Evolutionary conservation across 2,113 vertebrate species (phyloP), one percentile per base, ranked within the genome.

Genomic region (Camelus dromedarius): DNA sequence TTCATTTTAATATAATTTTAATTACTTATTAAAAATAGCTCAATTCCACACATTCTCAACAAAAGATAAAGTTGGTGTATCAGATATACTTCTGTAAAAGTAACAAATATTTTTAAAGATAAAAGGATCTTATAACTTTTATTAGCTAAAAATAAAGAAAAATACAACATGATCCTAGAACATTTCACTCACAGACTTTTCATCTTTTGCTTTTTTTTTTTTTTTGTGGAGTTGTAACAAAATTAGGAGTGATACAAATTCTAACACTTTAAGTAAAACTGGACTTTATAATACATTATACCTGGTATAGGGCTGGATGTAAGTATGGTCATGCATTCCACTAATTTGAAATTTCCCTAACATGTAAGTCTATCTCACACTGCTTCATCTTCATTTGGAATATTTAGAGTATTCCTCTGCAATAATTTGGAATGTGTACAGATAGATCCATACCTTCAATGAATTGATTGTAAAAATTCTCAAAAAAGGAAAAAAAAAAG

Each of bases 361-460:
- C 12, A 19, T 76, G 20, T 12, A 92, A 15, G 6, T 80, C 30
- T 86, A 5, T 42, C 14, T 67, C 54, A 48, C 2, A 76, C 32
- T 72, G 12, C 7, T 91, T 67, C 35, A 77, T 77, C 80, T 95
- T 96, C 38, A 28, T 70, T 89, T 83, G 30, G 16, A 91, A 84
- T 91, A 60, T 56, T 60, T 79, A 70, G 18, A 60, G 1, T 79
- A 30, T 75, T 97, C 66, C 14, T 84, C 50, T 89, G 11, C 0
- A 93, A 48, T 82, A 75, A 77, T 95, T 81, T 95, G 20, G 88
- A 95, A 90, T 83, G 32, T 67, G 5, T 93, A 60, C 15, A 90
- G 9, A 89, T 86, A 90, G 7, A 73, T 24, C 20, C 58, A 72
- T 87, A 86, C 42, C 48, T 95, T 84, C 52, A 94, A 38, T 80